Percentiles rank a stretch among this genome's conserved stretches.
phyloP scores from a whole-genome alignment of 2,888 invertebrate genomes.

The Notodonta ziczac region DNA sequence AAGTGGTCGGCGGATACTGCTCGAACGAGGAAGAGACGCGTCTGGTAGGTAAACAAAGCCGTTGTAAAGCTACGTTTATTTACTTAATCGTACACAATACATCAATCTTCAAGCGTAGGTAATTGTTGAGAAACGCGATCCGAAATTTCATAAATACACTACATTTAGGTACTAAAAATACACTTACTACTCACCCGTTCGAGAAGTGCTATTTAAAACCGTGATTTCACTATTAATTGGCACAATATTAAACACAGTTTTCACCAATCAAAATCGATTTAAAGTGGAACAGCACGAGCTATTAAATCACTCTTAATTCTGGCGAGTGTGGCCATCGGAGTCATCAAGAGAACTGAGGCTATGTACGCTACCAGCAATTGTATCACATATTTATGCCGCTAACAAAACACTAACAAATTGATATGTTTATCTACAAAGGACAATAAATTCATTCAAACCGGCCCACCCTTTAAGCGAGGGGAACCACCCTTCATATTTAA shows the following conservation, averaged over 20 bases:
- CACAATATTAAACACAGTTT: constrained; percentile 18
- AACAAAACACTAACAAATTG: constrained; percentile 84
- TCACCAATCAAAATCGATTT: constrained; percentile 39
- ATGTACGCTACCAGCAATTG: constrained; percentile 63
- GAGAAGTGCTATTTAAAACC: constrained; percentile 14
- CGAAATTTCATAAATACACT: not conserved
- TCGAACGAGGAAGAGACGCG: constrained; percentile 54
- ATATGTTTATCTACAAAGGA: constrained; percentile 83
- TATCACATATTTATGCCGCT: constrained; percentile 72
- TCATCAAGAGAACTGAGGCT: constrained; percentile 69
- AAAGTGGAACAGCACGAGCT: constrained; percentile 29
- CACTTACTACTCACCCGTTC: constrained; percentile 4
- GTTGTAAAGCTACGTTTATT: constrained; percentile 54
- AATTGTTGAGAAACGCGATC: constrained; percentile 3
- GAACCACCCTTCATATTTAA: constrained; percentile 81
- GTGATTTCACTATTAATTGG: constrained; percentile 23
- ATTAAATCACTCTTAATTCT: constrained; percentile 61
- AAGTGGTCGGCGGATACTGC: constrained; percentile 76
- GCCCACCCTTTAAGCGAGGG: constrained; percentile 81
- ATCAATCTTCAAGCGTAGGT: constrained; percentile 37
- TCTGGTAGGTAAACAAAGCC: constrained; percentile 55
- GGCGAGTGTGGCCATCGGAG: constrained; percentile 61
- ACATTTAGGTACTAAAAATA: not conserved
- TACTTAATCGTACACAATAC: constrained; percentile 39
- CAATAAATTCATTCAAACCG: constrained; percentile 78